phyloP scores from a whole-genome alignment of 23 tunicate genomes.

The Oikopleura dioica region DNA sequence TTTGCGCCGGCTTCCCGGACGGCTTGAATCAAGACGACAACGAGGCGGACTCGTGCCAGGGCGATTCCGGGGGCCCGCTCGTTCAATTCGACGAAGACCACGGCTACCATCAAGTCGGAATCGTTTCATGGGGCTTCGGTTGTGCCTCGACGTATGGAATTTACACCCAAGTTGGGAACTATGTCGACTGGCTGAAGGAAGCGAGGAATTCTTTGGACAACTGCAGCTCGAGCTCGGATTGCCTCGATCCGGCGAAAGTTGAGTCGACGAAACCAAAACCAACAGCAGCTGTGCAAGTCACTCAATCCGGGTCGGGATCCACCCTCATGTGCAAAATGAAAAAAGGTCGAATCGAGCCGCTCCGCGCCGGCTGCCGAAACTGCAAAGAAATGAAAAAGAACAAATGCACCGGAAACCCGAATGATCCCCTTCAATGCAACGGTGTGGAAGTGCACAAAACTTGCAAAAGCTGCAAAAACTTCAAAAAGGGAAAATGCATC shows the following conservation, averaged over 20 bases:
- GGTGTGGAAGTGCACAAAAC: not conserved
- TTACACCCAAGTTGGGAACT: not conserved
- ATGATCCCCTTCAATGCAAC: too few relatives aligned
- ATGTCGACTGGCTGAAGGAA: not conserved
- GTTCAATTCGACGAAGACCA: not conserved
- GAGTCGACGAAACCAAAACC: not conserved
- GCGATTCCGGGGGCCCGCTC: not conserved
- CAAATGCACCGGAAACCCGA: not conserved
- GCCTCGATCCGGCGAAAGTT: not conserved
- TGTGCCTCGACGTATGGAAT: not conserved
- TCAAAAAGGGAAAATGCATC: not conserved
- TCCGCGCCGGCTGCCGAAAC: not conserved
- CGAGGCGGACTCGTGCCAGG: not conserved
- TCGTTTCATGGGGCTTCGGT: not conserved
- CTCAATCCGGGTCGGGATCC: too few relatives aligned
- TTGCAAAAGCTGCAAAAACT: not conserved
- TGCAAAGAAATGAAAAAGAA: not conserved
- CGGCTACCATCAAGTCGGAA: not conserved
- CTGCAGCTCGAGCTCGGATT: not conserved
- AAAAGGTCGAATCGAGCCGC: not conserved
- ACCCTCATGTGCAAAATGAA: not conserved
- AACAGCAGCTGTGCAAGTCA: too few relatives aligned
- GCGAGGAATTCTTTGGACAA: not conserved
- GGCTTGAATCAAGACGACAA: not conserved
- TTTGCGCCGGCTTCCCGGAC: not conserved